Evolutionary conservation across 2,888 invertebrate species (phyloP).

Genomic region (Pristionchus maxplancki): DNA sequence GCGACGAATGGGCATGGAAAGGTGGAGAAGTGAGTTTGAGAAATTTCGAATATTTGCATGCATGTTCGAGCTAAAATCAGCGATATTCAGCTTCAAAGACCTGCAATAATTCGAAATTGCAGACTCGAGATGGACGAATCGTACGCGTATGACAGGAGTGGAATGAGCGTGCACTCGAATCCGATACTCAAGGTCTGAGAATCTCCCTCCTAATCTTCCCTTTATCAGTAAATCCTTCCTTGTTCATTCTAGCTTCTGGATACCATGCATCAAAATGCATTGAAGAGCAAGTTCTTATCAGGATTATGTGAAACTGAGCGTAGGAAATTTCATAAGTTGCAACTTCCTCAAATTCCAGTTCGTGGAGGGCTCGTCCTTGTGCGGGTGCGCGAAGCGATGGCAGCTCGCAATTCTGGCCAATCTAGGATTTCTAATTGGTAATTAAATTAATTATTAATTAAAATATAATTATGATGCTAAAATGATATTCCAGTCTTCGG

Average conservation of each 20-base stretch:
- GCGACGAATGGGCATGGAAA: background rate
- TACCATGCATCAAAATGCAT: no score
- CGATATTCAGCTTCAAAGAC: no score
- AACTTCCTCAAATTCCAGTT: slow-evolving; percentile 54
- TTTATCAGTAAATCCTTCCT: no score
- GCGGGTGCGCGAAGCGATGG: slow-evolving; percentile 75
- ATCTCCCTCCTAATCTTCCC: no score
- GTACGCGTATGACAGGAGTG: slow-evolving; percentile 54
- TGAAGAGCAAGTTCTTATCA: no score
- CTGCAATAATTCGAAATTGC: no score
- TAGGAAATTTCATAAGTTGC: background rate
- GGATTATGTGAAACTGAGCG: no score
- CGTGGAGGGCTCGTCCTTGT: slow-evolving; percentile 78
- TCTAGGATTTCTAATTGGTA: slow-evolving; percentile 65
- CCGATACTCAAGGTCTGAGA: slow-evolving; percentile 62
- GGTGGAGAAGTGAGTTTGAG: slow-evolving; percentile 24
- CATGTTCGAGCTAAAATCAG: no score
- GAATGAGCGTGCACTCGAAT: slow-evolving; percentile 67
- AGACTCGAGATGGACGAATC: slow-evolving; percentile 46
- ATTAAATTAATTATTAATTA: background rate
- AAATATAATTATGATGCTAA: background rate
- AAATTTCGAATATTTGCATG: no score
- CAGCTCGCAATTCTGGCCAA: slow-evolving; percentile 80
- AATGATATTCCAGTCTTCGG: slow-evolving; percentile 82
- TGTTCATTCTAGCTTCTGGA: no score